These are phyloP conservation scores for Drosophila niveifrons DNA, from an alignment of 2,888 invertebrate species.

Conservation along the genomic window DNA sequence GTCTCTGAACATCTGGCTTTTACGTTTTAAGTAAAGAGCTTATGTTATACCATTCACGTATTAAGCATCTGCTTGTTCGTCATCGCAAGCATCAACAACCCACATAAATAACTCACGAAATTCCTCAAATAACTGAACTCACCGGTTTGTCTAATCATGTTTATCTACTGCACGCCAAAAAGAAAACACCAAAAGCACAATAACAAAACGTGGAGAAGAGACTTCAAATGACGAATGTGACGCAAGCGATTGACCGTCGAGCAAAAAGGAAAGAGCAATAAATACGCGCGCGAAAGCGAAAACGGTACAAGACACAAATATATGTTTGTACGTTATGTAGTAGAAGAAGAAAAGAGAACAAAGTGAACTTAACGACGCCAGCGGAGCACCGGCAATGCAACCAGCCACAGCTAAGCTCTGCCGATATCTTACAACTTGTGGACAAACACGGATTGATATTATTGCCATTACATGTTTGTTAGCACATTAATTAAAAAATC, in stretches of 20 bases:
- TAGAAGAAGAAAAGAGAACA: slow-evolving; percentile 8
- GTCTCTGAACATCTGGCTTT: no score
- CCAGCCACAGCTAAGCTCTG: not conserved
- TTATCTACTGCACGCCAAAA: slow-evolving; percentile 24
- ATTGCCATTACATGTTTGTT: slow-evolving; percentile 21
- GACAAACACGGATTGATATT: slow-evolving; percentile 12
- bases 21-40: no score
- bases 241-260: slow-evolving; percentile 21
- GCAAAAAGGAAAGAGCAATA: slow-evolving; percentile 21
- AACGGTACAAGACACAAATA: slow-evolving; percentile 9
- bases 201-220: slow-evolving; percentile 18
- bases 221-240: slow-evolving; percentile 6
- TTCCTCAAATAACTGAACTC: slow-evolving; percentile 27
- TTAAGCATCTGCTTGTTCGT: not conserved
- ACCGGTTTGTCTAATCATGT: slow-evolving; percentile 61
- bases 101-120: slow-evolving; percentile 19
- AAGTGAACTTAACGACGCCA: slow-evolving; percentile 33
- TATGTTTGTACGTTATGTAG: no score
- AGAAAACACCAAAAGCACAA: slow-evolving; percentile 13
- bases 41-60: not conserved
- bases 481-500: slow-evolving; percentile 33
- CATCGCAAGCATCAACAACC: not conserved
- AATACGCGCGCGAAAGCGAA: slow-evolving; percentile 5
- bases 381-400: slow-evolving; percentile 29
- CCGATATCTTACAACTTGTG: not conserved